Conservation (phyloP, 1,140 invertebrate genomes). For the Aplysia californica region DNA sequence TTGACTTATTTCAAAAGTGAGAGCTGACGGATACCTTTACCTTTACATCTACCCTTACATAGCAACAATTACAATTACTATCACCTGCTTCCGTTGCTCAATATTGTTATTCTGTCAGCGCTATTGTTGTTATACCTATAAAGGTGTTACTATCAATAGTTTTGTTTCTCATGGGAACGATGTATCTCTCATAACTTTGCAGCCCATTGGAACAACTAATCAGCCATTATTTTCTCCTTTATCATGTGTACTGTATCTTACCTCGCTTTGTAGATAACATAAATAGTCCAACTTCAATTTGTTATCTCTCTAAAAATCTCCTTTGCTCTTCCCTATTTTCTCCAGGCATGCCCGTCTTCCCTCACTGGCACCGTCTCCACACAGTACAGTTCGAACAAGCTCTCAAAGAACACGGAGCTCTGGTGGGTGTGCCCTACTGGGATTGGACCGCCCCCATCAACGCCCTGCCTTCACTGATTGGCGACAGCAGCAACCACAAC, state of each 20-base stretch:
- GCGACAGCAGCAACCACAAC: conserved; percentile 14
- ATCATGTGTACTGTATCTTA: background rate
- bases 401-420: conserved; percentile 30
- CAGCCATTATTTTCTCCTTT: background rate
- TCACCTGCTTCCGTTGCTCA: no score
- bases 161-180: no score
- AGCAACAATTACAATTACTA: no score
- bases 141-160: no score
- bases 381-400: conserved; percentile 37
- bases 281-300: background rate
- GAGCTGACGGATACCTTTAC: no score
- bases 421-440: conserved; percentile 33
- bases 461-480: conserved; percentile 25
- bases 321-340: background rate
- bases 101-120: no score
- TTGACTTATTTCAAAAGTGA: no score
- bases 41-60: no score
- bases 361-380: conserved; percentile 41
- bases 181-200: background rate
- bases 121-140: no score
- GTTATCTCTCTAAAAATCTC: background rate
- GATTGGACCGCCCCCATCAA: conserved; percentile 30
- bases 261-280: background rate
- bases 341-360: conserved; percentile 38
- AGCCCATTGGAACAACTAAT: background rate